Evolutionary conservation across 2,797 vertebrate genomes (phyloP), one percentile per base, ranked within the genome.

Genomic region (Anguilla anguilla): DNA sequence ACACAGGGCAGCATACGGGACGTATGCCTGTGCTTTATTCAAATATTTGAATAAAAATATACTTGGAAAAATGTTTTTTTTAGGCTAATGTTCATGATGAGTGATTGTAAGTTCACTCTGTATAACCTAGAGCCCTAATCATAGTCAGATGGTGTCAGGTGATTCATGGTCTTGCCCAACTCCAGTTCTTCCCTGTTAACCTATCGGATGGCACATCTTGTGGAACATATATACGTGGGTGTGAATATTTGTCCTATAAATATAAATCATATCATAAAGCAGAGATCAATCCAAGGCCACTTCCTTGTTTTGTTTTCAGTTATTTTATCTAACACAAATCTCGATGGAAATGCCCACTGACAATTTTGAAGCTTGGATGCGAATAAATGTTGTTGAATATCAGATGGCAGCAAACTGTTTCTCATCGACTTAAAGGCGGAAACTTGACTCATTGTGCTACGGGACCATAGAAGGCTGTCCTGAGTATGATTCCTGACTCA

Each of bases 401-500:
- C 51, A 39, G 49, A 57, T 64, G 83, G 31, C 61, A 59, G 17
- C 51, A 46, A 28, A 55, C 55, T 59, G 49, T 87, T 77, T 74
- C 82, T 11, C 35, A 59, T 85, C 10, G 83, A 88, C 74, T 85
- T 39, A 84, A 31, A 61, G 51, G 25, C 49, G 74, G 51, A n/a
- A 77, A 88, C 49, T 46, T 53, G 15, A 84, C 51, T 84, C 82
- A 46, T 82, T 4, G 7, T 74, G 85, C n/a, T n/a, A 74, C 1
- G 17, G 35, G 39, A 74, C 7, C 72, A 28, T 1, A 69, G 64
- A 67, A 87, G 39, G 39, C 67, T 72, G 67, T 57, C 87, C 43
- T 17, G 39, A 87, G 55, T 67, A n/a, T n/a, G n/a, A n/a, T n/a
- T n/a, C n/a, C n/a, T 53, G 7, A 84, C 51, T 84, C 82, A 57